Evolutionary conservation across 2,113 vertebrate species (phyloP).

Genomic region (Girardinichthys multiradiatus): DNA sequence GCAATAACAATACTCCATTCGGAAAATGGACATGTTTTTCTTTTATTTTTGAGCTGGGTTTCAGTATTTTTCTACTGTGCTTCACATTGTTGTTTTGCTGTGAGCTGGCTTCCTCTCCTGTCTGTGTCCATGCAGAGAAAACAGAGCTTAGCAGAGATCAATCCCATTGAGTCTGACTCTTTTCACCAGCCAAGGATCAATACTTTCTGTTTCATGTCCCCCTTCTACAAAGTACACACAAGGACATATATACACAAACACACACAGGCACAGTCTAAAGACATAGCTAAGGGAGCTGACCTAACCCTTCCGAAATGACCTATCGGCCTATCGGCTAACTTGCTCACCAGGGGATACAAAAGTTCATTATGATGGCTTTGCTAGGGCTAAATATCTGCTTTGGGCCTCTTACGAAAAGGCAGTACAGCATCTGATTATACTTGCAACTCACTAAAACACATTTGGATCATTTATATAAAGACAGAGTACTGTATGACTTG

Average conservation of each 20-base stretch:
- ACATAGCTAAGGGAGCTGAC: slow-evolving; percentile 56
- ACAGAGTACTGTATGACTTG: background rate
- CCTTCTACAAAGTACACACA: slow-evolving; percentile 46
- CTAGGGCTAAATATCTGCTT: slow-evolving; percentile 67
- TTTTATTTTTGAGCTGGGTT: slow-evolving; percentile 4
- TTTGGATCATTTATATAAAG: background rate
- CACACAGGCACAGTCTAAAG: slow-evolving; percentile 50
- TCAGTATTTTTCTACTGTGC: slow-evolving; percentile 3
- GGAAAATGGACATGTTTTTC: slow-evolving; percentile 5
- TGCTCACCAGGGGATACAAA: slow-evolving; percentile 64
- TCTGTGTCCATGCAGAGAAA: slow-evolving; percentile 73
- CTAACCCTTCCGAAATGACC: slow-evolving; percentile 72
- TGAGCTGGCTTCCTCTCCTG: slow-evolving; percentile 43
- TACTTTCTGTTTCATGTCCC: slow-evolving; percentile 73
- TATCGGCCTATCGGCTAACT: slow-evolving; percentile 74
- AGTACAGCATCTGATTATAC: slow-evolving; percentile 56
- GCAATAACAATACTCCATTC: slow-evolving; percentile 14
- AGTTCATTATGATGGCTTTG: slow-evolving; percentile 74
- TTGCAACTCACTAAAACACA: slow-evolving; percentile 17
- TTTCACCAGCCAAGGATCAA: slow-evolving; percentile 74
- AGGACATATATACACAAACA: slow-evolving; percentile 8
- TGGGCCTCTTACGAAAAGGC: slow-evolving; percentile 45
- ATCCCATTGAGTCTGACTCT: slow-evolving; percentile 74
- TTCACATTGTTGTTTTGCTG: slow-evolving; percentile 31
- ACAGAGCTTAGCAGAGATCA: slow-evolving; percentile 77